Conservation (phyloP, 1,140 invertebrate genomes). For the Ectropis grisescens region DNA sequence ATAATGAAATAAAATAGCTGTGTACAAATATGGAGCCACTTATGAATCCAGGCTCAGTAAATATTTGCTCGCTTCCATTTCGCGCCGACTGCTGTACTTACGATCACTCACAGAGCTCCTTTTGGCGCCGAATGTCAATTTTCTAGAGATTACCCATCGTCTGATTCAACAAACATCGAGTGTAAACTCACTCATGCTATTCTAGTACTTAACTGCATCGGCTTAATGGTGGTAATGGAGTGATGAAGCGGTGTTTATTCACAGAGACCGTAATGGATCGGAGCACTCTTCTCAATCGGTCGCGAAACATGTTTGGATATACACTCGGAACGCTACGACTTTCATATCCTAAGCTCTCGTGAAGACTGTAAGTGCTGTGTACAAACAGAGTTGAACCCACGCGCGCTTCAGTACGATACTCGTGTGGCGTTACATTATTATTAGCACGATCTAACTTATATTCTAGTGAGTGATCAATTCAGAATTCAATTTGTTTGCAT, state of each 20-base stretch:
- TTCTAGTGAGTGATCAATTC: too few relatives aligned
- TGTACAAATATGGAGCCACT: conserved; percentile 25
- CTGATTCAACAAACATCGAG: conserved; percentile 28
- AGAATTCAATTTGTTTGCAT: too few relatives aligned
- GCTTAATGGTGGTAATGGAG: conserved; percentile 28
- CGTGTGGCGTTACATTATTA: too few relatives aligned
- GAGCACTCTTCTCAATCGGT: conserved; percentile 51
- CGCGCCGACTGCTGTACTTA: conserved; percentile 41
- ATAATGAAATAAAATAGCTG: too few relatives aligned
- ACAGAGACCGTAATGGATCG: conserved; percentile 45
- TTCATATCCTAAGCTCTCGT: conserved; percentile 28
- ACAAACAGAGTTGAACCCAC: background rate
- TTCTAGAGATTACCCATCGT: conserved; percentile 44
- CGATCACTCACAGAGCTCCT: conserved; percentile 37
- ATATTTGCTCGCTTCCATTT: conserved; percentile 46
- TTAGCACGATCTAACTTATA: too few relatives aligned
- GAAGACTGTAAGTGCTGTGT: conserved; percentile 13
- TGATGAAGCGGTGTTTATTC: conserved; percentile 29
- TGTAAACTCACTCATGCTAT: too few relatives aligned
- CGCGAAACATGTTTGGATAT: conserved; percentile 51
- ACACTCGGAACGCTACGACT: conserved; percentile 17
- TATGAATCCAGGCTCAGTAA: conserved; percentile 38
- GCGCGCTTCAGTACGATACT: too few relatives aligned
- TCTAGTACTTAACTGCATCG: background rate
- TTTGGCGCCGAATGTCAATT: conserved; percentile 62